Evolutionary conservation across 2,888 invertebrate genomes (phyloP), one percentile per base, ranked within the genome.

Genomic region (Epirrhoe tristata): DNA sequence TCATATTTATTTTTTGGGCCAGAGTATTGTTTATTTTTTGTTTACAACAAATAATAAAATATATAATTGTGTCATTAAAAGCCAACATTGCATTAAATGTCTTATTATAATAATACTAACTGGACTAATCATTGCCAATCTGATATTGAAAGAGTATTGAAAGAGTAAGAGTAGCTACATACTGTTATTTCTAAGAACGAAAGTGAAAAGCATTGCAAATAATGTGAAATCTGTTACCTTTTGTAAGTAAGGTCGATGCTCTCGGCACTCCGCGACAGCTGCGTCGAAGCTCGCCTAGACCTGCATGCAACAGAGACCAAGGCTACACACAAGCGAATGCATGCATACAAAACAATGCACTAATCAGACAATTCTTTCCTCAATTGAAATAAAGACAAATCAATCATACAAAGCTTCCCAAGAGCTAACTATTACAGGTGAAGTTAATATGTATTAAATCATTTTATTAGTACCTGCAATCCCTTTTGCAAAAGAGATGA

Each of bases 211-310:
- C 52, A 53, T 43, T 34, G 50, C 5, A 32, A 62, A 50, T 56
- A 62, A 57, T 52, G 46, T 43, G 31, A 53, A 63, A 32, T 57
- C 16, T 56, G 63, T 93, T 94, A 95, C 95, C 95, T 94, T 80
- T 94, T 94, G 82, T 93, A 91, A 17, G 91, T 82, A 75, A 94
- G 94, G 81, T 95, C 94, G 89, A 95, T 94, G 91, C 94, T 95
- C 89, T 95, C 95, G 80, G 94, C 95, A 85, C 95, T 95, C 87
- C 95, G 91, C 84, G 95, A 95, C 87, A 96, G 94, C 92, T 97
- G 97, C 94, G 97, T 97, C 81, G 97, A 97, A 86, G 97, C 96
- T 89, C 97, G 96, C 89, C 97, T 96, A 94, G 97, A 97, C 96
- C 97, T 97, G 95, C 88, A 94, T 94, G 94, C 93, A 93, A 94